Evolutionary conservation across 2,888 invertebrate species (phyloP).

Genomic region (Dicycla oo): DNA sequence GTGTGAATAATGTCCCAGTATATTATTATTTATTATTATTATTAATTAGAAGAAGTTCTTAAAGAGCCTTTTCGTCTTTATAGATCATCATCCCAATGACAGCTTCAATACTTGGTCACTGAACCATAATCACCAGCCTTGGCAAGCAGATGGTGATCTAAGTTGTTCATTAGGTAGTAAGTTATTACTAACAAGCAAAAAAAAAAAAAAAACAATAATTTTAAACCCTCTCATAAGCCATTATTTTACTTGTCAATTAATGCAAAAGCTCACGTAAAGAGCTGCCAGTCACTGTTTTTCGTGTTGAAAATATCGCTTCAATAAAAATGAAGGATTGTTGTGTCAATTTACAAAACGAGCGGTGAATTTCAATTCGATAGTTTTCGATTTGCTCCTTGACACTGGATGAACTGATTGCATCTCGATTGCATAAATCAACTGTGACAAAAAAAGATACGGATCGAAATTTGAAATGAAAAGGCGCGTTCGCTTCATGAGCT

Average conservation of each 20-base stretch:
- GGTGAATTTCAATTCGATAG: slow-evolving; percentile 25
- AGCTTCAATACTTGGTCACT: background rate
- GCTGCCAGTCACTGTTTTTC: background rate
- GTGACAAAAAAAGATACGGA: slow-evolving; percentile 27
- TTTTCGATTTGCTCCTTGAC: slow-evolving; percentile 44
- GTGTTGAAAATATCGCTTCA: slow-evolving; percentile 12
- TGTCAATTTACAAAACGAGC: slow-evolving; percentile 36
- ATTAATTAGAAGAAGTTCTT: background rate
- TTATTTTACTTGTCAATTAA: slow-evolving; percentile 10
- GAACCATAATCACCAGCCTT: background rate
- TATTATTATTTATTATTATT: too few relatives aligned
- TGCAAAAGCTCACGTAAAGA: background rate
- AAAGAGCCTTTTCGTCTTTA: background rate
- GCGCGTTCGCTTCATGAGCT: slow-evolving; percentile 33
- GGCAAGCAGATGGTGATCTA: too few relatives aligned
- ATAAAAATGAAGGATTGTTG: slow-evolving; percentile 38
- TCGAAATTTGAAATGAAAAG: slow-evolving; percentile 50
- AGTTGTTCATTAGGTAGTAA: too few relatives aligned
- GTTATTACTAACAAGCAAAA: too few relatives aligned
- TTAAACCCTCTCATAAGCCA: background rate
- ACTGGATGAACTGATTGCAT: slow-evolving; percentile 38
- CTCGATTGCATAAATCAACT: slow-evolving; percentile 51
- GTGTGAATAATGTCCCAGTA: too few relatives aligned
- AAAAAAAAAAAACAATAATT: too few relatives aligned
- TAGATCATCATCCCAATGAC: background rate